Percentiles rank a stretch among this genome's conserved stretches.
Conservation (phyloP, 2,888 invertebrate genomes). For the Nasonia oneida region DNA sequence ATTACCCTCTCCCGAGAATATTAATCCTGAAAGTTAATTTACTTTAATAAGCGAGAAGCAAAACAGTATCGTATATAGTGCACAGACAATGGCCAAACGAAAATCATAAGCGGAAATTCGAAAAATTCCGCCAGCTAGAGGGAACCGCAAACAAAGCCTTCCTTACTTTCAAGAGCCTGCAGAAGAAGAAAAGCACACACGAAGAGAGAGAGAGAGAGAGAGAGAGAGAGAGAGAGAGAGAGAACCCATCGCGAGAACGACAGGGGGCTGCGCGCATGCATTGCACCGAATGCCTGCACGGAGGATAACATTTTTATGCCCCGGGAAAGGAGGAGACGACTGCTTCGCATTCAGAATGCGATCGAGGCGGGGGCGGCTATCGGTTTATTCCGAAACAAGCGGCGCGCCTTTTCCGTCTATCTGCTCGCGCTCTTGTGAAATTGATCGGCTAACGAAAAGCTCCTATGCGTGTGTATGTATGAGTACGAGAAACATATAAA, state of each 20-base stretch:
- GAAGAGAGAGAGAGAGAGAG: not conserved
- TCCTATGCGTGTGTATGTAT: not conserved
- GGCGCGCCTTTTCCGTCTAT: slow-evolving; percentile 65
- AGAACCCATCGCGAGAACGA: slow-evolving; percentile 11
- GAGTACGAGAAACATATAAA: slow-evolving; percentile 39
- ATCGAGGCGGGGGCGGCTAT: slow-evolving; percentile 74
- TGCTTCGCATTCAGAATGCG: slow-evolving; percentile 75
- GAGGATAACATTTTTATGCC: slow-evolving; percentile 61
- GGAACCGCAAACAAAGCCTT: slow-evolving; percentile 46
- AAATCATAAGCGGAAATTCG: slow-evolving; percentile 22
- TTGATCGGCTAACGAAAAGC: slow-evolving; percentile 72
- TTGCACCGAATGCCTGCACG: not conserved
- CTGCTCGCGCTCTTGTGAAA: slow-evolving; percentile 71
- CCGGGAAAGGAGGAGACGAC: slow-evolving; percentile 57
- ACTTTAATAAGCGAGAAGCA: not conserved
- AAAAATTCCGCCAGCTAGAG: slow-evolving; percentile 16
- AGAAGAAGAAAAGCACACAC: not conserved
- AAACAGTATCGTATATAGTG: not conserved
- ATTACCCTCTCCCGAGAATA: not conserved
- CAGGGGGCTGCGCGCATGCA: not conserved
- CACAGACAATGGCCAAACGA: not conserved
- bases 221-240: not conserved
- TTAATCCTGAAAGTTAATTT: not conserved
- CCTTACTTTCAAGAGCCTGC: not conserved
- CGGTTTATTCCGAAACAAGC: slow-evolving; percentile 78